phyloP scores from a whole-genome alignment of 2,888 invertebrate species.

The Phorcus lineatus region DNA sequence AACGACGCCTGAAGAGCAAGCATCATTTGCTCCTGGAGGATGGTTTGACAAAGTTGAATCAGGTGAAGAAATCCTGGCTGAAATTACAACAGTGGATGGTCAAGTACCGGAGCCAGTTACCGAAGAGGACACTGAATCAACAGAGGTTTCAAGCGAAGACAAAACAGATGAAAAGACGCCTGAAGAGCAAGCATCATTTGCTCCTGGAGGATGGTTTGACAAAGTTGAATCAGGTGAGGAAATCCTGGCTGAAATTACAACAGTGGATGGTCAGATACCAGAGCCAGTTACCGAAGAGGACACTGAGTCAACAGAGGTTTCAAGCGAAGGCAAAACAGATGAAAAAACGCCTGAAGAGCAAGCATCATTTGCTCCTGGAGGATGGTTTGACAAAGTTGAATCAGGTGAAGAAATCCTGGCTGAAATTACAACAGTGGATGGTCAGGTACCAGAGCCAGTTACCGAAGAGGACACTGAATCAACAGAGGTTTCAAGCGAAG shows the following conservation, averaged over 20 bases:
- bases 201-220: too few relatives aligned
- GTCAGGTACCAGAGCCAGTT: neutral
- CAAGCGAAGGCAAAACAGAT: neutral
- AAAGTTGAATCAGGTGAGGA: too few relatives aligned
- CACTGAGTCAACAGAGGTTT: neutral
- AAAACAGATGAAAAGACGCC: neutral
- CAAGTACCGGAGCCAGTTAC: neutral
- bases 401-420: neutral
- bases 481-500: neutral
- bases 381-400: slow-evolving; percentile 6
- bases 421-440: slow-evolving; percentile 1
- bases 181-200: too few relatives aligned
- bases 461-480: neutral
- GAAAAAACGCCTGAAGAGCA: neutral
- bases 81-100: neutral
- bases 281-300: neutral
- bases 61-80: neutral
- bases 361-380: neutral
- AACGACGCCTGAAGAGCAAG: neutral
- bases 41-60: neutral
- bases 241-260: neutral
- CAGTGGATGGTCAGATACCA: neutral
- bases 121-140: neutral
- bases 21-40: neutral
- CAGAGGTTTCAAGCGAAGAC: neutral